These are phyloP conservation scores for Papilio machaon DNA, from an alignment of 1,140 invertebrate genomes.

Conservation along the genomic window DNA sequence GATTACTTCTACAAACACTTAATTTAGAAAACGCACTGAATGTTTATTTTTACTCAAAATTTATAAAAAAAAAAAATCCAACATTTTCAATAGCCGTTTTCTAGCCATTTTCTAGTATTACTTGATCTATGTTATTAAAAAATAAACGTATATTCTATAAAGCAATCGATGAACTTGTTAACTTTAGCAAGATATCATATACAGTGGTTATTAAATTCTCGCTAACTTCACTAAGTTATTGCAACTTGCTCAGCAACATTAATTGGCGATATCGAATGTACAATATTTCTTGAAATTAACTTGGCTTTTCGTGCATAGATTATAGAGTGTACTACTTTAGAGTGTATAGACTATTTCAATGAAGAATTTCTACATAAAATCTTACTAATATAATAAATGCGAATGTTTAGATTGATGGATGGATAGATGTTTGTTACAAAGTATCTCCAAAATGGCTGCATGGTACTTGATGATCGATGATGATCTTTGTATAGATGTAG, in stretches of 20 bases:
- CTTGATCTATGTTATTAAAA: constrained; percentile 1
- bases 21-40: not conserved
- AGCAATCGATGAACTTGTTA: constrained; percentile 3
- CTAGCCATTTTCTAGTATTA: constrained; percentile 2
- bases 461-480: too few relatives aligned
- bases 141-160: not conserved
- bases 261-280: constrained; percentile 3
- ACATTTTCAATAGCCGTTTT: not conserved
- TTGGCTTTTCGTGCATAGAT: not conserved
- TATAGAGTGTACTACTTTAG: not conserved
- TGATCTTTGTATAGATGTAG: too few relatives aligned
- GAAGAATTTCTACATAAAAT: not conserved
- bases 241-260: constrained; percentile 4
- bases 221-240: constrained; percentile 14
- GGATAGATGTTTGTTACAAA: too few relatives aligned
- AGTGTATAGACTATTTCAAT: too few relatives aligned
- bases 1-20: not conserved
- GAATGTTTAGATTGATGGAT: too few relatives aligned
- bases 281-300: constrained; percentile 5
- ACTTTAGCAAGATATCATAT: constrained; percentile 21
- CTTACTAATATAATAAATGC: too few relatives aligned
- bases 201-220: constrained; percentile 11
- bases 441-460: too few relatives aligned
- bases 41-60: not conserved
- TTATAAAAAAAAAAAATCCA: not conserved